Percentiles rank a stretch among this genome's conserved stretches.
phyloP scores from a whole-genome alignment of 2,797 vertebrate genomes.

The Peromyscus nudipes region DNA sequence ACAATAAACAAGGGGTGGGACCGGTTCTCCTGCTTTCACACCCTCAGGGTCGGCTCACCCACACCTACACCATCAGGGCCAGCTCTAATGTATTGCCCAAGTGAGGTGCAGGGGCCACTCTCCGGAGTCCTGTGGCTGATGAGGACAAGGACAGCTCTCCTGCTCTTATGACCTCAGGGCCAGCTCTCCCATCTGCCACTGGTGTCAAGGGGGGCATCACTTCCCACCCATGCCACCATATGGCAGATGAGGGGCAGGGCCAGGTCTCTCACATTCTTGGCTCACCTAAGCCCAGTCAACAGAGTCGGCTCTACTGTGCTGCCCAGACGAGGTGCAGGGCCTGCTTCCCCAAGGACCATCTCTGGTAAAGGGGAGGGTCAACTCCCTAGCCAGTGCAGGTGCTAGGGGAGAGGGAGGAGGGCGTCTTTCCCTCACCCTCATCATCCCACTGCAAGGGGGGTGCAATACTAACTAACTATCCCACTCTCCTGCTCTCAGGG shows the following conservation, averaged over 20 bases:
- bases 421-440: background rate
- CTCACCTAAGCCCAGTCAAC: no score
- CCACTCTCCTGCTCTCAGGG: background rate
- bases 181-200: background rate
- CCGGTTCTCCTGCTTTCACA: background rate
- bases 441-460: background rate
- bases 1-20: no score
- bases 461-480: background rate
- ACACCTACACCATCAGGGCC: background rate
- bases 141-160: background rate
- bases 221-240: background rate
- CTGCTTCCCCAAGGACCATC: background rate
- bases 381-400: background rate
- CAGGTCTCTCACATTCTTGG: background rate
- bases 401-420: background rate
- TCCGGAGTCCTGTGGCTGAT: background rate
- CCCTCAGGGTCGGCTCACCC: background rate
- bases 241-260: background rate
- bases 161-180: background rate
- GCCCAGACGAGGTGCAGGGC: no score
- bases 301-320: background rate
- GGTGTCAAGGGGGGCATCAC: background rate
- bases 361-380: background rate
- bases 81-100: background rate
- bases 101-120: background rate